phyloP scores from a whole-genome alignment of 2,797 vertebrate genomes.

The Paramormyrops hopkinsi region DNA sequence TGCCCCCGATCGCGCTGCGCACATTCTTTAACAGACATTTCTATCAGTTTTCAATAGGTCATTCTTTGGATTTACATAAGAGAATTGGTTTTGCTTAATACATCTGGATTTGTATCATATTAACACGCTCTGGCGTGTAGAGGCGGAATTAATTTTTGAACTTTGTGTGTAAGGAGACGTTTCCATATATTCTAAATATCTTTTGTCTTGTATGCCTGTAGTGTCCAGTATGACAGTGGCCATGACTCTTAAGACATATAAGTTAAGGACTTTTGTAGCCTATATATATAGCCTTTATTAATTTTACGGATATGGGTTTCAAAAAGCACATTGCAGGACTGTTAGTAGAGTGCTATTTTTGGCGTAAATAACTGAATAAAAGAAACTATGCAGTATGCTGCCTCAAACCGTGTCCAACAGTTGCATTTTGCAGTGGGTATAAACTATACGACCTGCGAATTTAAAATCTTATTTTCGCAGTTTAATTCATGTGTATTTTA shows the following conservation, averaged over 20 bases:
- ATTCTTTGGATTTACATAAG: conserved; percentile 7
- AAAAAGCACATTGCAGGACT: neutral
- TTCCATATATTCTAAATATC: neutral
- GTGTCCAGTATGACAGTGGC: neutral
- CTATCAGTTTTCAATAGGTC: neutral
- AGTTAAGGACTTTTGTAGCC: neutral
- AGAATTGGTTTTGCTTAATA: neutral
- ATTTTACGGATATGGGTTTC: neutral
- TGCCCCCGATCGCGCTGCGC: neutral
- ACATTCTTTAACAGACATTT: neutral
- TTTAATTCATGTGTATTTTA: neutral
- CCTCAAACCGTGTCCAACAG: neutral
- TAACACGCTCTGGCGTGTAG: neutral
- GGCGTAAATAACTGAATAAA: neutral
- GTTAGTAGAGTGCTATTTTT: neutral
- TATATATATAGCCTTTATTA: neutral
- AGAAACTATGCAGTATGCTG: neutral
- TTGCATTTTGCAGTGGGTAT: neutral
- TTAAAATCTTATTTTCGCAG: neutral
- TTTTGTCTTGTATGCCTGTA: neutral
- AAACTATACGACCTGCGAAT: neutral
- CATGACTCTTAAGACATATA: neutral
- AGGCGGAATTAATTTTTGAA: neutral
- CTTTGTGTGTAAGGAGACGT: neutral
- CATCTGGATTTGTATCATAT: neutral